A percentile compares a stretch with the other conserved stretches of the same genome.
Conservation (phyloP, 2,888 invertebrate genomes). For the Prosapia bicincta region DNA sequence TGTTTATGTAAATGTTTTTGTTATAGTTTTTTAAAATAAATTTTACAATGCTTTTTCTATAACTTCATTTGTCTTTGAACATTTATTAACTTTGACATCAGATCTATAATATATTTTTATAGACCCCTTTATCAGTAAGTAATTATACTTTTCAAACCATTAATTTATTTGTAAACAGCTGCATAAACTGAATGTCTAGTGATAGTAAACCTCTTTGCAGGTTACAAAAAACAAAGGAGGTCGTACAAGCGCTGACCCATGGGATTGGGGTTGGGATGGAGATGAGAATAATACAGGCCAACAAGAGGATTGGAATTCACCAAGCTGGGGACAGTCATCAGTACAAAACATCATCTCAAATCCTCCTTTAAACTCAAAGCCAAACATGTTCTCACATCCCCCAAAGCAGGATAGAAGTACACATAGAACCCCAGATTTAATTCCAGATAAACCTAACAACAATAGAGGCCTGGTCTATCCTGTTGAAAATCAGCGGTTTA, state of each 20-base stretch:
- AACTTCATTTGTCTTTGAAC: too few relatives aligned
- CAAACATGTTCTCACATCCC: background rate
- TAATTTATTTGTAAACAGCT: too few relatives aligned
- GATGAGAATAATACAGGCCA: slow-evolving; percentile 52
- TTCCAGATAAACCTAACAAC: slow-evolving; percentile 17
- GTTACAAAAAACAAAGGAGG: slow-evolving; percentile 10
- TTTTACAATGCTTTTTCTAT: too few relatives aligned
- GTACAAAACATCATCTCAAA: slow-evolving; percentile 6
- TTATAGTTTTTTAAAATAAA: too few relatives aligned
- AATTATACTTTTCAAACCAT: too few relatives aligned
- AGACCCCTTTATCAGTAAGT: too few relatives aligned
- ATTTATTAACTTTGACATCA: too few relatives aligned
- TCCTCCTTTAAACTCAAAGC: background rate
- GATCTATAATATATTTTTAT: too few relatives aligned
- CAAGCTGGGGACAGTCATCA: slow-evolving; percentile 24
- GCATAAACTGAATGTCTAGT: too few relatives aligned
- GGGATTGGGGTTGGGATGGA: slow-evolving; percentile 61
- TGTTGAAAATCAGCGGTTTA: background rate
- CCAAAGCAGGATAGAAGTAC: slow-evolving; percentile 1
- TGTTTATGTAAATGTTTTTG: too few relatives aligned
- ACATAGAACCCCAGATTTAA: slow-evolving; percentile 17
- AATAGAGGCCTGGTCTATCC: background rate
- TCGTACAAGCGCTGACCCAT: slow-evolving; percentile 15
- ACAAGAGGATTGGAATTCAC: slow-evolving; percentile 33
- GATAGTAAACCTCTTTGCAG: slow-evolving; percentile 9